Base-by-base conservation (phyloP, 2,113 vertebrate species). In the Hydrochoerus hydrochaeris region DNA sequence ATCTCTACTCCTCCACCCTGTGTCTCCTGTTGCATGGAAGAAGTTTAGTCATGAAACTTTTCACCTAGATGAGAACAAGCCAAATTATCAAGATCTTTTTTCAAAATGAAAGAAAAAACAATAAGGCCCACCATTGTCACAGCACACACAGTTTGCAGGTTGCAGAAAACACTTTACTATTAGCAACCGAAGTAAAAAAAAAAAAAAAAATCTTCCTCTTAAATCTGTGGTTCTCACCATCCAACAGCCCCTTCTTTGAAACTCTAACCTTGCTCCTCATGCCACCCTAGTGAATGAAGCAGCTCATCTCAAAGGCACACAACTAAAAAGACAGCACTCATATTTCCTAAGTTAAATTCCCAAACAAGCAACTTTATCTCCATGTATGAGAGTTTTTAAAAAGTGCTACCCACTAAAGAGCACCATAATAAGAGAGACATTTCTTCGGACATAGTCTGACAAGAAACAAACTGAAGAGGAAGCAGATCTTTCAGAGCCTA, bases 261-360 rank as follows among this genome's bases (percentile, higher is more conserved):
- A 96, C 85, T 57, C 69, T 14, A 85, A 44, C 1, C 41, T 94
- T 52, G 16, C 94, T 97, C 92, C 38, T 57, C 54, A 19, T 57
- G 17, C 16, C 26, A 49, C 7, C 26, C 35, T 26, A 30, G 35
- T 91, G 93, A 95, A 85, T 1, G 62, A 88, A 97, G 71, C 13
- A 67, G 22, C 4, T 81, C 90, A 80, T 90, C 81, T 97, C 63
- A 88, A 9, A 49, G 95, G 67, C 35, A 85, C 88, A 95, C 77
- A 96, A 46, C 85, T 69, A 89, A 88, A 97, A 97, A 81, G 85
- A 94, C 58, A 95, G 81, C 58, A 96, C 81, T 97, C 95, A 78
- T 16, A 82, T 97, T 84, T 97, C 92, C 97, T 67, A 97, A 94
- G 87, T 88, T 88, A 97, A 90, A 89, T 92, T 30, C 84, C 88